Conservation (phyloP, 2,113 vertebrate species). For the Rhagologus leucostigma region DNA sequence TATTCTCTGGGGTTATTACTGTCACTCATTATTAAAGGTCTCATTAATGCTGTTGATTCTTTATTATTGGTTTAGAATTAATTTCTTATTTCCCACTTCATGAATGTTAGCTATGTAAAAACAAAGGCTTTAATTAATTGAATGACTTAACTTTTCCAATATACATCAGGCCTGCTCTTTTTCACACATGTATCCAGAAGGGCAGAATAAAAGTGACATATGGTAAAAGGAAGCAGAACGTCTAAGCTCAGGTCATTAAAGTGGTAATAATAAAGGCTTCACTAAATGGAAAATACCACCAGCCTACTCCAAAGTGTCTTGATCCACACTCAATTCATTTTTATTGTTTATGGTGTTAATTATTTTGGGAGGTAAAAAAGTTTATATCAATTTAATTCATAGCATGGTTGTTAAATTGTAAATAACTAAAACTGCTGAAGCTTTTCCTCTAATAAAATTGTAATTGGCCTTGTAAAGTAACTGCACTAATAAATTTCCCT, state of each 20-base stretch:
- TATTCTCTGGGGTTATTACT: neutral
- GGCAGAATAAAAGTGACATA: neutral
- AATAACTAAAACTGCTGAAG: conserved; percentile 29
- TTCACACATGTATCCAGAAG: neutral
- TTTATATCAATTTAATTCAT: neutral
- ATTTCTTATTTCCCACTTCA: neutral
- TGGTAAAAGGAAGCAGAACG: neutral
- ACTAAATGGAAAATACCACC: neutral
- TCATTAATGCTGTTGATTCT: neutral
- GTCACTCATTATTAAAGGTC: neutral
- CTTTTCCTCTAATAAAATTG: conserved; percentile 34
- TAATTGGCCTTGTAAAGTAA: conserved; percentile 37
- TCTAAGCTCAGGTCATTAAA: neutral
- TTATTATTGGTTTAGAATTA: neutral
- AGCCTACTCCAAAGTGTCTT: neutral
- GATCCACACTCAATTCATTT: neutral
- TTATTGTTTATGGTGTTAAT: conserved; percentile 26
- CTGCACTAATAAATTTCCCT: neutral
- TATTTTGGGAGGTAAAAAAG: neutral
- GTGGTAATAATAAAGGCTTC: neutral
- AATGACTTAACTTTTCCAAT: neutral
- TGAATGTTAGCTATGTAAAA: neutral
- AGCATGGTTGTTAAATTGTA: neutral
- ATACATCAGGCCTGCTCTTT: neutral
- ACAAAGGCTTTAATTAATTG: neutral